phyloP scores from a whole-genome alignment of 2,888 invertebrate genomes.

The Leptinotarsa tumamoca region DNA sequence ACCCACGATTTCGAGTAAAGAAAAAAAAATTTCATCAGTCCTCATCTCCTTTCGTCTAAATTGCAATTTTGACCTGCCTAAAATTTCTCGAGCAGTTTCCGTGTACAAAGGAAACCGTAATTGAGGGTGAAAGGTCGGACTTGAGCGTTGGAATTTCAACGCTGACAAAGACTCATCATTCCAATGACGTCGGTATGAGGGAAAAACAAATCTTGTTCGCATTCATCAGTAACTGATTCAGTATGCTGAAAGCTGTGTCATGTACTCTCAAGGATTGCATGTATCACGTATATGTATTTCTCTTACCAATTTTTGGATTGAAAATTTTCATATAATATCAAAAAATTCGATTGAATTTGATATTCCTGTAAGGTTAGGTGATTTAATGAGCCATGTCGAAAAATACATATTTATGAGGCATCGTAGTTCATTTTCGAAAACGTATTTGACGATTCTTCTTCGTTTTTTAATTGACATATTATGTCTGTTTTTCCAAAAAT shows the following conservation, averaged over 20 bases:
- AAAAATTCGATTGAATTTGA: no score
- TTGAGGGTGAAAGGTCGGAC: conserved; percentile 53
- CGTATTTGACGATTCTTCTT: no score
- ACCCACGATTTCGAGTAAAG: neutral
- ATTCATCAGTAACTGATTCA: conserved; percentile 25
- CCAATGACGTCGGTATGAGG: conserved; percentile 42
- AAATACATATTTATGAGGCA: no score
- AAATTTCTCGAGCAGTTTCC: conserved; percentile 52
- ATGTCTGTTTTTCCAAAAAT: no score
- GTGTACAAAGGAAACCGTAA: conserved; percentile 52
- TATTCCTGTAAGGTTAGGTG: no score
- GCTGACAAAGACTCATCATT: conserved; percentile 54
- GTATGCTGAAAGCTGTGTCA: neutral
- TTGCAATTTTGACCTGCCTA: conserved; percentile 50
- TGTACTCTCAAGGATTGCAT: neutral
- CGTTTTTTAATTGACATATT: no score
- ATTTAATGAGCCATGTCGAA: no score
- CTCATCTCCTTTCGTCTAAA: conserved; percentile 37
- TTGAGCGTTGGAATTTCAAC: conserved; percentile 30
- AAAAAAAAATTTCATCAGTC: conserved; percentile 5
- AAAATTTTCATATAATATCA: no score
- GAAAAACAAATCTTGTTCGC: conserved; percentile 40
- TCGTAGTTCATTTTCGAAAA: no score
- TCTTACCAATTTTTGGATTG: no score
- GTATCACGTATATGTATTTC: neutral